These are phyloP conservation scores for Halcyon malimbica DNA, from an alignment of 2,113 vertebrate species.

Conservation along the genomic window DNA sequence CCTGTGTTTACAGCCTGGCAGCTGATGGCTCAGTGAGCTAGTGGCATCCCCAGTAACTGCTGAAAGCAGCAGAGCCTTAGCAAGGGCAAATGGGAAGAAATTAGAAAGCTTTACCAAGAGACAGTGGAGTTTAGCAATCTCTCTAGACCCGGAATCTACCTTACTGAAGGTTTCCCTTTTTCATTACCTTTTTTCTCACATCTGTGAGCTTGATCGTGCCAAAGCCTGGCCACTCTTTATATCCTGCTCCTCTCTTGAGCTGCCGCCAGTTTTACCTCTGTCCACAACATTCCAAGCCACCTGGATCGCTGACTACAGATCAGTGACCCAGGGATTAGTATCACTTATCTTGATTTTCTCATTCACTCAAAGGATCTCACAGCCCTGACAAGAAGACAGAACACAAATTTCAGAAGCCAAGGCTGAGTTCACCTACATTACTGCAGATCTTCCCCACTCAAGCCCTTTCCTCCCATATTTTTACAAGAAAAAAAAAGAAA, in stretches of 20 bases:
- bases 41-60: neutral
- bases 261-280: neutral
- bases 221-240: neutral
- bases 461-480: neutral
- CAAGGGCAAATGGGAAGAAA: neutral
- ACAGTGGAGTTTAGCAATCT: neutral
- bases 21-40: neutral
- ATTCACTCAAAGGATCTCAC: neutral
- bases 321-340: neutral
- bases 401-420: neutral
- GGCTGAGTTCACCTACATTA: neutral
- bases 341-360: constrained; percentile 19
- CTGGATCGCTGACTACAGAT: neutral
- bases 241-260: neutral
- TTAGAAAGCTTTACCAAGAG: neutral
- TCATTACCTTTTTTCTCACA: neutral
- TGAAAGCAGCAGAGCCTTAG: neutral
- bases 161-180: neutral
- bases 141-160: neutral
- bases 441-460: neutral
- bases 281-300: neutral
- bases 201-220: neutral
- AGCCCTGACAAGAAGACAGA: neutral
- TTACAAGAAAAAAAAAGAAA: neutral
- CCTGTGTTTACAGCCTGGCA: neutral